phyloP scores from a whole-genome alignment of 2,888 invertebrate genomes.

The Teinopalpus imperialis region DNA sequence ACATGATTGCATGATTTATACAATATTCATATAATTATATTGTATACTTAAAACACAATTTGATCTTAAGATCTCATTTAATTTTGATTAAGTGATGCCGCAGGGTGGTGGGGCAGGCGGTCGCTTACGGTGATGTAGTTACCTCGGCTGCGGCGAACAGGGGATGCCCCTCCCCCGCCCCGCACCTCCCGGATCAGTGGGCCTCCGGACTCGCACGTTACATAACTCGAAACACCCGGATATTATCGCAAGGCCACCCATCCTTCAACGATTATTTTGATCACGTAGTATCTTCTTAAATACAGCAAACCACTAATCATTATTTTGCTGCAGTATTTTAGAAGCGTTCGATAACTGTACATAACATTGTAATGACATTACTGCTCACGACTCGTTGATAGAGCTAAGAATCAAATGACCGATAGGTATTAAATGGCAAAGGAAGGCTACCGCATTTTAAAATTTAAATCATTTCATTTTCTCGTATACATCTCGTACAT shows the following conservation, averaged over 20 bases:
- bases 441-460: conserved; percentile 2
- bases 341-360: background rate
- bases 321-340: background rate
- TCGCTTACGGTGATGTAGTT: conserved; percentile 13
- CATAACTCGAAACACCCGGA: conserved; percentile 69
- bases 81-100: conserved; percentile 5
- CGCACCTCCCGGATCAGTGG: conserved; percentile 34
- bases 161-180: conserved; percentile 25
- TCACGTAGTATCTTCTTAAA: conserved; percentile 38
- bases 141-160: conserved; percentile 6
- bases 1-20: no score
- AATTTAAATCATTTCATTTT: background rate
- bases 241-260: conserved; percentile 61
- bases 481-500: no score
- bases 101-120: conserved; percentile 7
- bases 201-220: conserved; percentile 48
- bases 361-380: no score
- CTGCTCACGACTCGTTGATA: no score
- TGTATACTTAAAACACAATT: no score
- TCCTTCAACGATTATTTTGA: conserved; percentile 43
- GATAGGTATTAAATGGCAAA: background rate
- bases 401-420: no score
- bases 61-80: background rate
- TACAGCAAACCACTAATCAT: conserved; percentile 2
- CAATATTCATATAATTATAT: no score